phyloP scores from a whole-genome alignment of 2,113 vertebrate species.

The Thermophis baileyi region DNA sequence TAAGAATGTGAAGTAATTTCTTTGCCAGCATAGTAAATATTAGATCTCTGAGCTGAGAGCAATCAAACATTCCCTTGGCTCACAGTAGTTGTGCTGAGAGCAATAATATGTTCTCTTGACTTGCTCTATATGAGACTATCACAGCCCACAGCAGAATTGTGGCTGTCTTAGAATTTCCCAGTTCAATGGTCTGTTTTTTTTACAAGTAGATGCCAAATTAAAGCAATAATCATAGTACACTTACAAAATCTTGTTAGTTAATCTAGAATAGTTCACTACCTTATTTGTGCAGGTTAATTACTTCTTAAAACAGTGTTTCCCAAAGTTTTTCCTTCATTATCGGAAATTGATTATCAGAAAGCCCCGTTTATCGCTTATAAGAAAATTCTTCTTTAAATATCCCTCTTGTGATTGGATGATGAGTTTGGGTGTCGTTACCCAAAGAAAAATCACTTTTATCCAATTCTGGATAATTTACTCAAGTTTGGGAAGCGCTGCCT shows the following conservation, averaged over 20 bases:
- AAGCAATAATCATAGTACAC: neutral
- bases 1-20: constrained; percentile 1
- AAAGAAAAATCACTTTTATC: neutral
- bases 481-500: neutral
- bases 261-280: neutral
- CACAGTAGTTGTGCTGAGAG: neutral
- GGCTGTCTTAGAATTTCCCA: neutral
- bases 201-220: neutral
- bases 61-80: neutral
- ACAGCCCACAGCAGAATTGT: neutral
- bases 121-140: neutral
- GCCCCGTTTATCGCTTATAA: neutral
- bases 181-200: neutral
- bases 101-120: neutral
- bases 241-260: neutral
- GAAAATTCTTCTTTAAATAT: neutral
- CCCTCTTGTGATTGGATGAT: neutral
- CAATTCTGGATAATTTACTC: neutral
- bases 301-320: neutral
- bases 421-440: neutral
- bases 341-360: neutral
- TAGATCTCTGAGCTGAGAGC: neutral
- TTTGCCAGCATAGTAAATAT: neutral
- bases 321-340: neutral
- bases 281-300: neutral